These are phyloP conservation scores for Tenthredo mesomela DNA, from an alignment of 2,888 invertebrate genomes.

Conservation along the genomic window DNA sequence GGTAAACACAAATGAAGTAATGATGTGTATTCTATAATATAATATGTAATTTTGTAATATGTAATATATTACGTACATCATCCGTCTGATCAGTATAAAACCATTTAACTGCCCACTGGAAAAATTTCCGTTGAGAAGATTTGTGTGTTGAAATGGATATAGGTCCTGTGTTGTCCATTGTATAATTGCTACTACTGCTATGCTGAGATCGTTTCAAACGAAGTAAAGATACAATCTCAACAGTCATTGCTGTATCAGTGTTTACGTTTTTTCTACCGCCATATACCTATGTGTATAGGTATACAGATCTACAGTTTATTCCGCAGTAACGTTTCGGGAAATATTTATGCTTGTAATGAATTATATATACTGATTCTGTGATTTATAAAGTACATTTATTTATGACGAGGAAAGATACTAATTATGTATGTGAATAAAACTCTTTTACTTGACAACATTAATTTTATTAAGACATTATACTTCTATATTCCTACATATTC, in stretches of 20 bases:
- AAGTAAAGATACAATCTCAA: constrained; percentile 10
- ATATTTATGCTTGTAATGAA: neutral
- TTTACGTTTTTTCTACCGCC: constrained; percentile 44
- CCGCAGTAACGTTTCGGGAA: neutral
- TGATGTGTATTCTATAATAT: neutral
- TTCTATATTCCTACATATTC: neutral
- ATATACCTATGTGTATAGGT: neutral
- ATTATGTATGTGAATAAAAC: neutral
- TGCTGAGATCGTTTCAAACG: constrained; percentile 15
- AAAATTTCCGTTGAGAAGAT: constrained; percentile 63
- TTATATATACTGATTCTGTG: neutral
- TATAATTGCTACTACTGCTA: constrained; percentile 26
- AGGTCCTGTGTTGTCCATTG: constrained; percentile 55
- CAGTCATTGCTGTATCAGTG: constrained; percentile 43
- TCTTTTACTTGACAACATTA: neutral
- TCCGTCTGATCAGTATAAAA: constrained; percentile 61
- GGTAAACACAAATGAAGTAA: neutral
- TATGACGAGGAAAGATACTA: neutral
- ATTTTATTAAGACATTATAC: neutral
- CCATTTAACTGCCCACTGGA: constrained; percentile 68
- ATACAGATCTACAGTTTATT: neutral
- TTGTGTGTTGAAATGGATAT: constrained; percentile 48
- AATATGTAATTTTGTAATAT: neutral
- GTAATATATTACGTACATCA: constrained; percentile 60
- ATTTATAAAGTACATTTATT: neutral